Evolutionary conservation across 2,113 vertebrate genomes (phyloP), one percentile per base, ranked within the genome.

Genomic region (Prinia subflava): DNA sequence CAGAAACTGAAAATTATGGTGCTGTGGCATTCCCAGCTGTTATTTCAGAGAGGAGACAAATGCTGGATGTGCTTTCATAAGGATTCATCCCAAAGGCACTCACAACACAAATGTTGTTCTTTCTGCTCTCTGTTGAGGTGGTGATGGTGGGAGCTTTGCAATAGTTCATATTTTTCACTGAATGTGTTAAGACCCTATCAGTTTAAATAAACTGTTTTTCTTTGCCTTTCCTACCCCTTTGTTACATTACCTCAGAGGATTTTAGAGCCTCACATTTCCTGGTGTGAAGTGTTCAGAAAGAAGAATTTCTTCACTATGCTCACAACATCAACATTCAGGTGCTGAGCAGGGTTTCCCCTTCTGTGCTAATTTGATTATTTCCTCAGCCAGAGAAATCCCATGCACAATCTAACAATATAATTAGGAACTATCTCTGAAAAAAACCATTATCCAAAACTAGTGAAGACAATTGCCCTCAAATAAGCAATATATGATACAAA

Each of bases 1-100:
- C 89, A 97, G 55, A 92, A 96, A 83, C 47, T 24, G 89, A 63
- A 87, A 93, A 87, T 91, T 95, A 94, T 17, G 63, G 71, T 84
- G 75, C 79, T 33, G 77, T 30, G 46, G 77, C 6, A 8, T 87
- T 93, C 93, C 56, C 87, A 87, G 79, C 67, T 75, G 83, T 94
- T 93, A 90, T 78, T 95, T 73, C 64, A 89, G 65, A 71, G 89
- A 44, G 80, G 13, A 87, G 50, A 57, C 47, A 91, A 81, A 85
- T 23, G n/a, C 64, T 20, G 9, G 47, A 22, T 37, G 50, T 57
- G 53, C 39, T 69, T 96, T 86, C 62, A 56, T 81, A 76, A 96
- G 49, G 33, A 83, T 95, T 91, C n/a, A 67, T 55, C 53, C 50
- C 80, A 87, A 83, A 84, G 75, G 67, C 84, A 63, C 56, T 90